These are phyloP conservation scores for Drosophila planitibia DNA, from an alignment of 2,888 invertebrate genomes.

Conservation along the genomic window DNA sequence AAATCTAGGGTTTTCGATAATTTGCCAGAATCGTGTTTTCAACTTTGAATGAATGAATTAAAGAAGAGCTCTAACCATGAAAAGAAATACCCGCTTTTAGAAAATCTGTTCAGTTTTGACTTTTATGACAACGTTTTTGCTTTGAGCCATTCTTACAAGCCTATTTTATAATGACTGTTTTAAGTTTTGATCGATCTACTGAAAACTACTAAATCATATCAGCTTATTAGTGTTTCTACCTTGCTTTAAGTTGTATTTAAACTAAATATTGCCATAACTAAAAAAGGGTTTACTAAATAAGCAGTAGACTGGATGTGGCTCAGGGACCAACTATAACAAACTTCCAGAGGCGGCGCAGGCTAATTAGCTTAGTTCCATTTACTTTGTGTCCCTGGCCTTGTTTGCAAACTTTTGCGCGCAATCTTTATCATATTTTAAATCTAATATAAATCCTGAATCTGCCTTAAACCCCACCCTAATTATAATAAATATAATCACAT, in stretches of 20 bases:
- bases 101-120: background rate
- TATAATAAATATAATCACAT: background rate
- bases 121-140: background rate
- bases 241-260: background rate
- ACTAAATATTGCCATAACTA: background rate
- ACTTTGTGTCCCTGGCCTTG: background rate
- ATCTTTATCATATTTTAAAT: background rate
- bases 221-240: background rate
- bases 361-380: conserved; percentile 2
- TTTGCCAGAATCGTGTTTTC: background rate
- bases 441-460: background rate
- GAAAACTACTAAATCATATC: background rate
- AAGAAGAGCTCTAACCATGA: background rate
- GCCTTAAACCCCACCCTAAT: background rate
- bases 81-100: background rate
- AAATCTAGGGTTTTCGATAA: background rate
- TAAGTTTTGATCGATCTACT: background rate
- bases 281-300: background rate
- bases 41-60: background rate
- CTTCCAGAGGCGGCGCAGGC: background rate
- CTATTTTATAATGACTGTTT: background rate
- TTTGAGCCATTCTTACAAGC: background rate
- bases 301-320: background rate
- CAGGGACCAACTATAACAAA: background rate
- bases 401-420: background rate